Percentiles rank a stretch among this genome's conserved stretches.
phyloP scores from a whole-genome alignment of 1,140 invertebrate species.

The silkworm (Bombyx mori) region ASM3026992v2 NC_085124.1:12455501-12456000 shows the following conservation, averaged over 20 bases:
- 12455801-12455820: slow-evolving; percentile 46
- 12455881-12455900: too few species aligned
- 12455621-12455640: slow-evolving; percentile 67
- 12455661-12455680: slow-evolving; percentile 62
- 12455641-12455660: slow-evolving; percentile 61
- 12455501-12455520: slow-evolving; percentile 61
- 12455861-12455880: too few species aligned
- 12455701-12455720: slow-evolving; percentile 90
- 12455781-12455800: slow-evolving; percentile 35
- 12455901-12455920: too few species aligned
- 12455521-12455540: slow-evolving; percentile 59
- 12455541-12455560: slow-evolving; percentile 70
- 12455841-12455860: too few species aligned
- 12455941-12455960: too few species aligned
- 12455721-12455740: slow-evolving; percentile 89
- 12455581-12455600: slow-evolving; percentile 61
- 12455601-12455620: slow-evolving; percentile 74
- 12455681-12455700: slow-evolving; percentile 77
- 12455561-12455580: slow-evolving; percentile 68
- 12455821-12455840: background rate
- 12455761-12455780: slow-evolving; percentile 62
- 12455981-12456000: too few species aligned
- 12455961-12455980: too few species aligned
- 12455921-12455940: too few species aligned
- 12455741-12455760: slow-evolving; percentile 77